These are phyloP conservation scores for Clupea harengus DNA, from an alignment of 2,113 vertebrate genomes.

Conservation along the genomic window DNA sequence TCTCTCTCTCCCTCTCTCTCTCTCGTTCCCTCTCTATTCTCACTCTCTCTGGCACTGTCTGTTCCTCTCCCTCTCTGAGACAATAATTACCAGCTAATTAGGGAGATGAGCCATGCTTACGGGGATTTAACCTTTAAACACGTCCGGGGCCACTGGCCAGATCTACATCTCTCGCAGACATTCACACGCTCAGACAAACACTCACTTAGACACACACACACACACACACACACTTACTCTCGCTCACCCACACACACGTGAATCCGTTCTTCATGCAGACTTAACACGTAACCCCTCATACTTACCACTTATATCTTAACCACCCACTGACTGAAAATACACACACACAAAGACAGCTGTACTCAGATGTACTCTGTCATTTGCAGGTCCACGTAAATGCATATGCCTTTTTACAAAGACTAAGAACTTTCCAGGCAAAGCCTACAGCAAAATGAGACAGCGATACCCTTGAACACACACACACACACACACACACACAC, in stretches of 20 bases:
- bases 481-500: neutral
- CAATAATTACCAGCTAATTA: conserved; percentile 70
- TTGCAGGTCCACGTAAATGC: neutral
- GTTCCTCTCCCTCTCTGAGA: conserved; percentile 47
- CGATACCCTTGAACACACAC: neutral
- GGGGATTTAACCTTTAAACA: conserved; percentile 62
- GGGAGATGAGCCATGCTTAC: conserved; percentile 67
- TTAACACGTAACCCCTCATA: neutral
- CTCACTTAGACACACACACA: neutral
- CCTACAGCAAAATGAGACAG: neutral
- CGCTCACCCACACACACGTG: neutral
- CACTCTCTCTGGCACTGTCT: neutral
- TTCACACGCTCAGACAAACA: neutral
- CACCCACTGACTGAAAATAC: neutral
- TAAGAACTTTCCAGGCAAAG: neutral
- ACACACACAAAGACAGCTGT: neutral
- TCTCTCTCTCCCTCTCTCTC: neutral
- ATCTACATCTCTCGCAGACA: neutral
- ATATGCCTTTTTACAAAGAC: neutral
- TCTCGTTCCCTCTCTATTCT: no score
- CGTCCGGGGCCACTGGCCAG: neutral
- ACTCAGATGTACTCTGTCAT: neutral
- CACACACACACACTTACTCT: neutral
- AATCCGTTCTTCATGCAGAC: neutral
- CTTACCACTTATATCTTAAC: neutral